phyloP scores from a whole-genome alignment of 2,888 invertebrate genomes.

The Sarcophaga subvicina region DNA sequence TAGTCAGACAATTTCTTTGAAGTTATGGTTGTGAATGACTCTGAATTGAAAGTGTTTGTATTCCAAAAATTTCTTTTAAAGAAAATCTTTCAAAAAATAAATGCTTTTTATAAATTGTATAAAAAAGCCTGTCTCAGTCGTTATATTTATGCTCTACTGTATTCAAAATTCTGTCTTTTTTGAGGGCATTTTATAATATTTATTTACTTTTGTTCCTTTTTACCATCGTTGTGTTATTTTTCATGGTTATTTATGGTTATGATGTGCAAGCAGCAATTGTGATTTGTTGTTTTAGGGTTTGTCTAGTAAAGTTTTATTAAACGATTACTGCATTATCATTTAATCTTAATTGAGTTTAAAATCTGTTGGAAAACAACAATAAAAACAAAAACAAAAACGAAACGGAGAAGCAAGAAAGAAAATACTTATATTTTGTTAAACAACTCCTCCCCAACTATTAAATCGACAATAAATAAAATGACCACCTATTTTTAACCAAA shows the following conservation, averaged over 20 bases:
- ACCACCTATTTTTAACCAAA: conserved; percentile 43
- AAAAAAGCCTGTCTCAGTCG: no score
- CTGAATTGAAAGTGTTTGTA: no score
- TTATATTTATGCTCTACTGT: no score
- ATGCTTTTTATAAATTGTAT: no score
- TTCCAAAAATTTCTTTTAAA: no score
- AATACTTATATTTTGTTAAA: not conserved
- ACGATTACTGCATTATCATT: conserved; percentile 50
- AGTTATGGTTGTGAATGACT: no score
- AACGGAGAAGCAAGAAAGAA: not conserved
- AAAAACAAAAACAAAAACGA: not conserved
- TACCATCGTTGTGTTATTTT: not conserved
- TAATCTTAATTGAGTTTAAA: conserved; percentile 53
- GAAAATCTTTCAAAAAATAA: no score
- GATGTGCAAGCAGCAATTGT: conserved; percentile 14
- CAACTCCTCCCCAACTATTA: conserved; percentile 56
- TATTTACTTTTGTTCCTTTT: not conserved
- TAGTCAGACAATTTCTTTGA: no score
- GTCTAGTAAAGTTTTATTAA: conserved; percentile 39
- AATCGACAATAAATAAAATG: conserved; percentile 58
- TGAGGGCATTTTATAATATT: not conserved
- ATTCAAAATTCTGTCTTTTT: not conserved
- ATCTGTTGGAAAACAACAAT: conserved; percentile 2
- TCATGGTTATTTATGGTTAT: not conserved
- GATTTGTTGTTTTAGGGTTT: conserved; percentile 42